Percentiles rank a stretch among this genome's conserved stretches.
These are phyloP conservation scores for Achatina immaculata DNA, from an alignment of 1,140 invertebrate species.

Conservation along the genomic window DNA sequence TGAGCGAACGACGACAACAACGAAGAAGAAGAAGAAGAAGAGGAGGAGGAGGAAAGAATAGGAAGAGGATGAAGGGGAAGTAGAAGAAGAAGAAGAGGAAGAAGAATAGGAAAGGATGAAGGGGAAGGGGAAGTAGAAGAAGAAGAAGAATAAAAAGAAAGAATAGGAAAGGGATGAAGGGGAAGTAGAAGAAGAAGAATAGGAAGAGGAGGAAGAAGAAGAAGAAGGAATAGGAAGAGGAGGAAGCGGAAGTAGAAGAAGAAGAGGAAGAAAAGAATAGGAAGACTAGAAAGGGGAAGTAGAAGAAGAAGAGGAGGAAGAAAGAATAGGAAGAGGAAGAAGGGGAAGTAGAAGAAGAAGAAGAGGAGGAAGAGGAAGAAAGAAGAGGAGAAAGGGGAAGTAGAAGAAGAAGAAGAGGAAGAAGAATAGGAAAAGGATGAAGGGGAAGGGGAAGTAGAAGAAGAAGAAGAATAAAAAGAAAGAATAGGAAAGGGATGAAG, in stretches of 20 bases:
- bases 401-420: neutral
- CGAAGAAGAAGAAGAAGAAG: neutral
- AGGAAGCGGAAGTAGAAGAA: too few relatives aligned
- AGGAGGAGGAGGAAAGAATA: neutral
- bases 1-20: too few relatives aligned
- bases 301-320: neutral
- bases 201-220: too few relatives aligned
- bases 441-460: neutral
- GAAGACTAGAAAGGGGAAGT: neutral
- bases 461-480: neutral
- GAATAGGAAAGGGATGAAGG: too few relatives aligned
- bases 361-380: neutral
- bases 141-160: too few relatives aligned
- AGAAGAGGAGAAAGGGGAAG: neutral
- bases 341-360: neutral
- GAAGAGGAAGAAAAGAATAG: neutral
- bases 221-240: too few relatives aligned
- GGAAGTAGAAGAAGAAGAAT: too few relatives aligned
- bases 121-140: neutral
- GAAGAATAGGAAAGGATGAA: neutral
- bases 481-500: neutral
- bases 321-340: neutral
- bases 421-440: neutral
- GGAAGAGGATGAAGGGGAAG: neutral
- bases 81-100: neutral